Base-by-base conservation (phyloP, 2,113 vertebrate species). In the Saguinus midas region DNA sequence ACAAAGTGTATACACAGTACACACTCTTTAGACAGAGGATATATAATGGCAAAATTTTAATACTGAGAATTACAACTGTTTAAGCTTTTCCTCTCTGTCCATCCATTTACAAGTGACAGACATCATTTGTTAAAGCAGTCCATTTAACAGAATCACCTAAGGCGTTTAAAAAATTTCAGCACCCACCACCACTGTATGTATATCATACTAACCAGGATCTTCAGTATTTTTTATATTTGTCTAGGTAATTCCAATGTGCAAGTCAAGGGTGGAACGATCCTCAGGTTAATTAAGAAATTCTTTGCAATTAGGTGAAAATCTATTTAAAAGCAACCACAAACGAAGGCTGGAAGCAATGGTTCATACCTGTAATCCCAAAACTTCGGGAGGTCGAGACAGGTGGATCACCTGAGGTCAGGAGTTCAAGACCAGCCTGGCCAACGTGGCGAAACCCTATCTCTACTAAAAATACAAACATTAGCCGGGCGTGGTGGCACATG, bases 271-370 rank as follows among this genome's bases (percentile, higher is more conserved):
- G n/a, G 61, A 90, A 84, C 29, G 90, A 96, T 85, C 4, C 48
- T 83, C 13, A 88, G 13, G 29, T 83, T 35, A 94, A 87, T 57
- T 52, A 89, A 90, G 3, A 23, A 68, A 88, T 79, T 94, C 29
- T 87, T 91, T 82, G 27, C 29, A 32, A 61, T 68, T 29, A 94
- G 48, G 40, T 64, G 0, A 87, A 90, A 83, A 84, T 58, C 83
- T 32, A 61, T 70, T 84, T 87, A 18, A 72, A 87, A 94, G 25
- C 83, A 94, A 76, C 48, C n/a, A 88, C 35, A 81, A 83, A 64
- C 12, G 5, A 27, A 64, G 61, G 61, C 61, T 29, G 13, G 61
- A 29, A 32, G 27, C 61, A 64, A 29, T 29, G 29, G 61, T 29
- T 64, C 6, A 64, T 27, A 64, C 61, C 27, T 29, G 61, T 64